Evolutionary conservation across 2,113 vertebrate species (phyloP).

Genomic region (Eulemur macaco): DNA sequence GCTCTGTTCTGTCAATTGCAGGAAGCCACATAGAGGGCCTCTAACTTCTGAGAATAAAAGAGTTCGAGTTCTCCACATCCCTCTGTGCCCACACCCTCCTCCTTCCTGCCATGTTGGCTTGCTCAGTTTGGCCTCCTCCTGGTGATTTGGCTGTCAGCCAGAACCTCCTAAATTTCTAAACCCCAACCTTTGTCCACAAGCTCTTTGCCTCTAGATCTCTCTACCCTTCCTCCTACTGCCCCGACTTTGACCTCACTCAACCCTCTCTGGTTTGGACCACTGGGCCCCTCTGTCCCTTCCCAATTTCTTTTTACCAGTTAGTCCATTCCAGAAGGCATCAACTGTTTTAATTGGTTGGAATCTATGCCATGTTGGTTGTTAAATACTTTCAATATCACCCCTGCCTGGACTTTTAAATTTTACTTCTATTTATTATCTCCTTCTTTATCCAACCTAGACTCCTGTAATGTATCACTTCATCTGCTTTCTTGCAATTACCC

Average conservation of each 20-base stretch:
- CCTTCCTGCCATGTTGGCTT: background rate
- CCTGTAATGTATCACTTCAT: background rate
- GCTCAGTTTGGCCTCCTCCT: background rate
- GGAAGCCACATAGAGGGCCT: background rate
- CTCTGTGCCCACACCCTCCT: background rate
- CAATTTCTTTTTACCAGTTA: background rate
- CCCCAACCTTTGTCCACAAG: background rate
- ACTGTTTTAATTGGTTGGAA: background rate
- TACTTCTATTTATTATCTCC: background rate
- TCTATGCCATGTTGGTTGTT: background rate
- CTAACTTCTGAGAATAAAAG: background rate
- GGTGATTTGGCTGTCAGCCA: background rate
- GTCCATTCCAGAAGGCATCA: background rate
- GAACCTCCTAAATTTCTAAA: background rate
- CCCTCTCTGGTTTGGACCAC: background rate
- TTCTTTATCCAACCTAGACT: background rate
- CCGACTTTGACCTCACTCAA: background rate
- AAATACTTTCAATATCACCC: background rate
- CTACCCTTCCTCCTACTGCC: background rate
- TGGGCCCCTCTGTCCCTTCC: background rate
- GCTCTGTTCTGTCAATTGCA: background rate
- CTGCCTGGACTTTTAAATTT: background rate
- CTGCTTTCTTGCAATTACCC: background rate
- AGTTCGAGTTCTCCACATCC: background rate
- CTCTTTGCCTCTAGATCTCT: background rate